Evolutionary conservation across 2,888 invertebrate genomes (phyloP).

Genomic region (Cryptocephalus moraei): DNA sequence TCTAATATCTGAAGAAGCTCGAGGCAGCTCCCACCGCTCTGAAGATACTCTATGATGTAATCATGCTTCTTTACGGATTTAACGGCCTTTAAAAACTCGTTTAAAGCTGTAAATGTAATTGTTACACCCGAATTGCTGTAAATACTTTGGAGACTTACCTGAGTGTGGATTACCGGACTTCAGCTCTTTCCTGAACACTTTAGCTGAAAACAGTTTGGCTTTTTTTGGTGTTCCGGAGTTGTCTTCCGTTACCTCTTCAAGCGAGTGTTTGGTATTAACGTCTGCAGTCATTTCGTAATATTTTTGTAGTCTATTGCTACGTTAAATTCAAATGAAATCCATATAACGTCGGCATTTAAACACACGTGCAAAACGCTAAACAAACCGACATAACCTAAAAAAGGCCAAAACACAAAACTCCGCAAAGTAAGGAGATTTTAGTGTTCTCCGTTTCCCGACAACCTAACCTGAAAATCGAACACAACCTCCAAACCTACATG

Average conservation of each 20-base stretch:
- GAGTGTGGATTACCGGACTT: conserved; percentile 44
- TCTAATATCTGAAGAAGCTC: conserved; percentile 59
- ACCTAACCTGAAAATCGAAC: neutral
- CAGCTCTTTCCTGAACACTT: conserved; percentile 50
- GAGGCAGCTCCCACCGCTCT: conserved; percentile 57
- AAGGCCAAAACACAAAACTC: neutral
- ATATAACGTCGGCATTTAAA: no score
- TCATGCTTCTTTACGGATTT: conserved; percentile 28
- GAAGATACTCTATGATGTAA: conserved; percentile 54
- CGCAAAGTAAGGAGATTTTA: no score
- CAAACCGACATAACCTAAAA: neutral
- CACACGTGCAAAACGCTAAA: no score
- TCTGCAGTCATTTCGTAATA: no score
- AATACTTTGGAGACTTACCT: conserved; percentile 36
- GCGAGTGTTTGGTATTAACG: neutral
- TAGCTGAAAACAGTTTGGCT: conserved; percentile 42
- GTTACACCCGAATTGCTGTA: neutral
- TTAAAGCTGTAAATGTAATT: conserved; percentile 15
- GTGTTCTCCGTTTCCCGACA: neutral
- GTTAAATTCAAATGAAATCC: neutral
- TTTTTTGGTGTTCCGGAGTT: conserved; percentile 17
- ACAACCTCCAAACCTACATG: neutral
- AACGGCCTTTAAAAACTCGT: conserved; percentile 14
- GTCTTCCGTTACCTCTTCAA: conserved; percentile 2
- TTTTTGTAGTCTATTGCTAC: neutral